Percentiles rank a stretch among this genome's conserved stretches.
Conservation (phyloP, 1,140 invertebrate species). For the Orchesella cincta region DNA sequence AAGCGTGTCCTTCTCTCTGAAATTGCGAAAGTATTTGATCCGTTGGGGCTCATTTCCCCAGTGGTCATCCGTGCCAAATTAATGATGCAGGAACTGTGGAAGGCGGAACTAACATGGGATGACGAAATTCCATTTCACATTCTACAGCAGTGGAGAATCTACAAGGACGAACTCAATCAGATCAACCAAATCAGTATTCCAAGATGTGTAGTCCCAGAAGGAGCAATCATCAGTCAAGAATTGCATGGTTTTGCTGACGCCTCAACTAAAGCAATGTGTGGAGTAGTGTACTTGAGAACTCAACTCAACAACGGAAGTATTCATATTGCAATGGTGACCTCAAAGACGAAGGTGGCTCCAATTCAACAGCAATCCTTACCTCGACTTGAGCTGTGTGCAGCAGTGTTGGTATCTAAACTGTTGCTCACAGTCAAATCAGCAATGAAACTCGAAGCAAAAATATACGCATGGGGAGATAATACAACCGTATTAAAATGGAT, state of each 20-base stretch:
- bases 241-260: background rate
- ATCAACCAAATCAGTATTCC: slow-evolving; percentile 34
- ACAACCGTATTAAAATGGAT: slow-evolving; percentile 31
- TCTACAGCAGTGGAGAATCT: slow-evolving; percentile 45
- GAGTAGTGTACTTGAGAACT: background rate
- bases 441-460: too few species aligned
- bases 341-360: slow-evolving; percentile 32
- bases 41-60: slow-evolving; percentile 56
- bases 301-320: too few species aligned
- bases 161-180: slow-evolving; percentile 38
- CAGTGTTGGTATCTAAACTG: slow-evolving; percentile 50
- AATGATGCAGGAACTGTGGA: slow-evolving; percentile 57
- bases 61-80: slow-evolving; percentile 55
- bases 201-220: slow-evolving; percentile 45
- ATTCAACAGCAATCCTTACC: slow-evolving; percentile 56
- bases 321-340: background rate
- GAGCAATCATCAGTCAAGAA: background rate
- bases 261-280: background rate
- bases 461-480: slow-evolving; percentile 33
- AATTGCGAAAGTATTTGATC: slow-evolving; percentile 56
- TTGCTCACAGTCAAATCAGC: too few species aligned
- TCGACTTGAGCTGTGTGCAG: slow-evolving; percentile 58
- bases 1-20: slow-evolving; percentile 53
- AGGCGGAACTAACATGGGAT: slow-evolving; percentile 56
- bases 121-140: slow-evolving; percentile 52